Base-by-base conservation (phyloP, 2,113 vertebrate genomes). In the Pedetes capensis region DNA sequence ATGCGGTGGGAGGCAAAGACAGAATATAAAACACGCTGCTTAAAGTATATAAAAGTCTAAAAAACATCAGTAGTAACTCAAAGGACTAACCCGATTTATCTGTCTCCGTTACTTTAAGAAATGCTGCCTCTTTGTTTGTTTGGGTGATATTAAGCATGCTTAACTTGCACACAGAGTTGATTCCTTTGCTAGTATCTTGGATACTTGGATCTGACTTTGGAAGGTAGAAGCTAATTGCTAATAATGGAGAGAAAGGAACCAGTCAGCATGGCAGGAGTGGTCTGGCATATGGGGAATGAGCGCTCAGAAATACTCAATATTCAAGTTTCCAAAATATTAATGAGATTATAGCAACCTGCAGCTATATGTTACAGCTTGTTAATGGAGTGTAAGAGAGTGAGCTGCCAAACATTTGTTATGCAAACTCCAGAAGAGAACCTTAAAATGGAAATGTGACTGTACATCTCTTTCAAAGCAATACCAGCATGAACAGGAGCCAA, bases 201-300 rank as follows among this genome's bases (percentile, higher is more conserved):
- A 98, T 98, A 99, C 98, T 98, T 98, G 98, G 98, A 98, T 97
- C 97, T 96, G 98, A 98, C 98, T 99, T 98, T 98, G 97, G 98
- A 98, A 98, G 98, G 98, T 98, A 98, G 98, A 97, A 98, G 98
- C 98, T 98, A 98, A 99, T 99, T 98, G 98, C 98, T 98, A 98
- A 98, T 98, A 98, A 98, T 98, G 98, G 98, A 98, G 98, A 98
- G 98, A 98, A 99, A 98, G 98, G 98, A 98, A 97, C 96, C 98
- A 98, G 98, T 97, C 98, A 98, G 98, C 99, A 98, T 98, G 98
- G 98, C 98, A 98, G 98, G 98, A 98, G 98, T 97, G 98, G 98
- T 96, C 98, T 98, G 98, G 98, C 99, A 99, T 99, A 99, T 99
- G 99, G 99, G 98, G 97, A 99, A 98, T 98, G 99, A 98, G 99